These are phyloP conservation scores for Nymphalis polychloros DNA, from an alignment of 2,888 invertebrate species.

Conservation along the genomic window DNA sequence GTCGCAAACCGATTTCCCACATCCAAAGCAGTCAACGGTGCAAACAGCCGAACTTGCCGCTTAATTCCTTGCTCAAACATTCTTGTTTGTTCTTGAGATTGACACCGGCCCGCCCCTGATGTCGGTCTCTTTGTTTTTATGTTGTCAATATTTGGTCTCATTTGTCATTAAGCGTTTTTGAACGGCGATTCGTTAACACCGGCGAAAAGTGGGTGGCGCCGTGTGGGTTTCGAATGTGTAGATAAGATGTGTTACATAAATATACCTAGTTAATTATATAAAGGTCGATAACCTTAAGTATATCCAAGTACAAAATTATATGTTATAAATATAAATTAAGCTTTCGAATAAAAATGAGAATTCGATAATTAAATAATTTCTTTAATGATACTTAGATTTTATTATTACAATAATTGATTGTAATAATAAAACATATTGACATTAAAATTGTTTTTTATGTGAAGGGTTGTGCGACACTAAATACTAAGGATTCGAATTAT, in stretches of 20 bases:
- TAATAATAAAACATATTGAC: too few species aligned
- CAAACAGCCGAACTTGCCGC: slow-evolving; percentile 71
- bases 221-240: slow-evolving; percentile 47
- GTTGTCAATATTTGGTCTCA: slow-evolving; percentile 42
- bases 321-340: too few species aligned
- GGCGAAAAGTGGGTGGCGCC: slow-evolving; percentile 63
- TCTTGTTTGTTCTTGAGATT: slow-evolving; percentile 72
- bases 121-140: slow-evolving; percentile 76
- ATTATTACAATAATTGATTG: too few species aligned
- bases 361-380: too few species aligned
- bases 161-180: slow-evolving; percentile 68
- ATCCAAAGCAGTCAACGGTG: slow-evolving; percentile 46
- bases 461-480: too few species aligned
- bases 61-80: slow-evolving; percentile 78
- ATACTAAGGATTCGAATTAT: too few species aligned
- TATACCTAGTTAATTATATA: slow-evolving; percentile 13
- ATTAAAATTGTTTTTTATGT: too few species aligned
- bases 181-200: slow-evolving; percentile 60
- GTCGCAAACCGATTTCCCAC: slow-evolving; percentile 47
- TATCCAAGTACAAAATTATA: neutral
- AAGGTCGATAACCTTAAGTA: slow-evolving; percentile 4
- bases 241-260: slow-evolving; percentile 20
- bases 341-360: too few species aligned
- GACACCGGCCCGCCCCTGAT: slow-evolving; percentile 72
- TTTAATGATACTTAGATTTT: too few species aligned